Conservation (phyloP, 2,113 vertebrate species). For the Stegostoma tigrinum region DNA sequence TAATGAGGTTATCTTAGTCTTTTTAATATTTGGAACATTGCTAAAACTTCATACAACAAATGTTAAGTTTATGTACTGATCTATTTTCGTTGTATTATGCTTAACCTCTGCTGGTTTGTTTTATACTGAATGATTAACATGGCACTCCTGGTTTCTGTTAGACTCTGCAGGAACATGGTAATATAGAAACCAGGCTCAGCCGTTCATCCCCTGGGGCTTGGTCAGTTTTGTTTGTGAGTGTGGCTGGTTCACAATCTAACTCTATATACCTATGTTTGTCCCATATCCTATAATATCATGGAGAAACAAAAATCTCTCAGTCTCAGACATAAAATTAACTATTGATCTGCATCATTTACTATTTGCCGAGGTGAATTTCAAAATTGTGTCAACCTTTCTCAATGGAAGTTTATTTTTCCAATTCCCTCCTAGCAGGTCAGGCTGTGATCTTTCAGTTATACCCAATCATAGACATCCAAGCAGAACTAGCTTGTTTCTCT, state of each 20-base stretch:
- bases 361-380: neutral
- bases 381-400: neutral
- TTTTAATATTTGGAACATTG: neutral
- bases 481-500: neutral
- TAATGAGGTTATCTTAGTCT: neutral
- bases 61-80: neutral
- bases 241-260: neutral
- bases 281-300: neutral
- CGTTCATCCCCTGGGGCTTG: neutral
- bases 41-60: neutral
- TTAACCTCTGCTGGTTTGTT: neutral
- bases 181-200: neutral
- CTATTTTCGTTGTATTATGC: neutral
- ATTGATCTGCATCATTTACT: neutral
- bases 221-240: neutral
- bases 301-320: neutral
- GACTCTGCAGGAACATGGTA: neutral
- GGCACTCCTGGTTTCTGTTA: neutral
- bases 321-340: neutral
- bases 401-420: neutral
- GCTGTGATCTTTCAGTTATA: neutral
- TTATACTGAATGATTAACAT: neutral
- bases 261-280: neutral
- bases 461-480: neutral
- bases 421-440: neutral